A percentile compares a stretch with the other conserved stretches of the same genome.
Evolutionary conservation across 2,797 vertebrate genomes (phyloP).

Genomic region (Eulemur mongoz): DNA sequence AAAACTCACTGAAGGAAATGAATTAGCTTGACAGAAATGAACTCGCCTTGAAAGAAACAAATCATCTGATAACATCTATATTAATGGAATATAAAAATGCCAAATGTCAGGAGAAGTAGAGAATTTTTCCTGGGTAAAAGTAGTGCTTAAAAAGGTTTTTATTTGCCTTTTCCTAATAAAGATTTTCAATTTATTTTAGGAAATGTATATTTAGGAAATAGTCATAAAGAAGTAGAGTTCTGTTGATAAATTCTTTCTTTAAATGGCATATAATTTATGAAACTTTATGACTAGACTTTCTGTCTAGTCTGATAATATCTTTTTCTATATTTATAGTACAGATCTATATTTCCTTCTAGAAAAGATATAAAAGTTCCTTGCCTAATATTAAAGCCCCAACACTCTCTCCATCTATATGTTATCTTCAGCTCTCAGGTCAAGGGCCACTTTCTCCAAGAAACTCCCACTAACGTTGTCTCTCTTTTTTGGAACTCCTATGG

Average conservation of each 20-base stretch:
- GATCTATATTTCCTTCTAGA: background rate
- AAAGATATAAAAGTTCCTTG: background rate
- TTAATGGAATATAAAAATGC: conserved; percentile 52
- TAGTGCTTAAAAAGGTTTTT: background rate
- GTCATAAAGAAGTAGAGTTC: background rate
- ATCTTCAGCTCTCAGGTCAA: background rate
- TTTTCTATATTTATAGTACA: background rate
- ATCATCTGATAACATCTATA: conserved; percentile 43
- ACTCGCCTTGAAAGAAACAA: conserved; percentile 65
- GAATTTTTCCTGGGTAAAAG: conserved; percentile 31
- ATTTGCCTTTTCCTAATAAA: background rate
- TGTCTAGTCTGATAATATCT: conserved; percentile 4
- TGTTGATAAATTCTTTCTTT: conserved; percentile 24
- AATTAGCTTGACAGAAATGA: conserved; percentile 68
- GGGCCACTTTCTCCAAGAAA: background rate
- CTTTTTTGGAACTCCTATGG: background rate
- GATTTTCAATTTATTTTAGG: conserved; percentile 50
- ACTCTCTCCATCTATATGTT: background rate
- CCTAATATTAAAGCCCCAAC: background rate
- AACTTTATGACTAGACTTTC: background rate
- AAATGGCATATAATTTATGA: conserved; percentile 1
- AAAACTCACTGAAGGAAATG: conserved; percentile 63
- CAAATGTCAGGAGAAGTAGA: conserved; percentile 28
- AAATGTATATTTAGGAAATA: conserved; percentile 29
- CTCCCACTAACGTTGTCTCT: background rate